Conservation (phyloP, 2,113 vertebrate species). For the Saguinus imperator region DNA sequence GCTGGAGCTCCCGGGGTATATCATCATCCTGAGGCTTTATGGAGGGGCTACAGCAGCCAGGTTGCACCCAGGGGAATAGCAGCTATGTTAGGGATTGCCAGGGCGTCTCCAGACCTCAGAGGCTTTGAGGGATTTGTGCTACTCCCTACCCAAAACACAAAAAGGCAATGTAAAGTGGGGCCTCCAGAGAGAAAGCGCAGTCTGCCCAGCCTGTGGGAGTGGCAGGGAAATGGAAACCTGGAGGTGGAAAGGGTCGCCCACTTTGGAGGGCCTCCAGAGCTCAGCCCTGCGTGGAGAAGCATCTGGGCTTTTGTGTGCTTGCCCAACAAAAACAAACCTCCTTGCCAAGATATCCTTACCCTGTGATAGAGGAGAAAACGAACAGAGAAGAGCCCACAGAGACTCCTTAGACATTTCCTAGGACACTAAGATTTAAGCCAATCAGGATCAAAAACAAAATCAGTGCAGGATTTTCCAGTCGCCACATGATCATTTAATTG, state of each 20-base stretch:
- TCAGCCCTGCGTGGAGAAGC: not conserved
- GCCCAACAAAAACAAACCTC: conserved; percentile 38
- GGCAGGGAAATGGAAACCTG: not conserved
- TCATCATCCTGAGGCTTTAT: not conserved
- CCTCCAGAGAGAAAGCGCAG: not conserved
- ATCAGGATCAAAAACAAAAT: not conserved
- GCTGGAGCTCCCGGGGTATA: fast-evolving
- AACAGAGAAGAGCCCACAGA: not conserved
- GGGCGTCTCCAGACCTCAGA: not conserved
- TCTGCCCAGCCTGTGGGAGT: conserved; percentile 34
- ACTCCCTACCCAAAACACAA: conserved; percentile 20
- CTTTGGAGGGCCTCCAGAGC: conserved; percentile 27
- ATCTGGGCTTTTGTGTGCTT: not conserved
- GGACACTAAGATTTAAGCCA: not conserved
- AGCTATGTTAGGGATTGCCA: not conserved
- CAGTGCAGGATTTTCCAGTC: not conserved
- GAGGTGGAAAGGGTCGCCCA: not conserved
- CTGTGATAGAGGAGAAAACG: not conserved
- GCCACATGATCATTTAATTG: not conserved
- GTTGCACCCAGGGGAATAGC: not conserved
- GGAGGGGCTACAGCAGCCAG: fast-evolving
- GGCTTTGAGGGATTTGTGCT: not conserved
- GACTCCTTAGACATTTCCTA: not conserved
- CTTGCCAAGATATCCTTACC: not conserved
- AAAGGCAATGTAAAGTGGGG: not conserved